These are phyloP conservation scores for Osmerus mordax DNA, from an alignment of 2,113 vertebrate species.

Conservation along the genomic window DNA sequence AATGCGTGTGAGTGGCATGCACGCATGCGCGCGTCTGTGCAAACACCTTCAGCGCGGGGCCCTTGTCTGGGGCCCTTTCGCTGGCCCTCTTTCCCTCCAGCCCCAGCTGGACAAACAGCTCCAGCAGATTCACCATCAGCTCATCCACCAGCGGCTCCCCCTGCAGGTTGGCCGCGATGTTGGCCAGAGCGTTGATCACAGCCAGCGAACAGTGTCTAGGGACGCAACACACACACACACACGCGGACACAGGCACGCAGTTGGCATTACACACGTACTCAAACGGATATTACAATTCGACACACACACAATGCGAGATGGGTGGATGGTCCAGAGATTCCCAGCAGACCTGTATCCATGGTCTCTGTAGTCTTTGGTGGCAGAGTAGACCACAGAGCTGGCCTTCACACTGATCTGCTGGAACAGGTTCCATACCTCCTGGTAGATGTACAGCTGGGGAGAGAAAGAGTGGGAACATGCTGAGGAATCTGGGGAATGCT, in stretches of 20 bases:
- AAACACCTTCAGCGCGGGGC: slow-evolving; percentile 86
- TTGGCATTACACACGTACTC: background rate
- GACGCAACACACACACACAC: background rate
- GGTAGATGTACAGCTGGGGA: slow-evolving; percentile 93
- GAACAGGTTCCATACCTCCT: slow-evolving; percentile 98
- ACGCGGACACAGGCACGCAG: background rate
- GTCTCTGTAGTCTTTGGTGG: slow-evolving; percentile 91
- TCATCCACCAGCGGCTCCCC: slow-evolving; percentile 91
- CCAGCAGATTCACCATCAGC: slow-evolving; percentile 91
- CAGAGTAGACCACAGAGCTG: slow-evolving; percentile 93
- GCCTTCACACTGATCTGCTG: slow-evolving; percentile 98
- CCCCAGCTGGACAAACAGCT: slow-evolving; percentile 95
- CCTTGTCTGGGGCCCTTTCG: slow-evolving; percentile 93
- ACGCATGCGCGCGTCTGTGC: background rate
- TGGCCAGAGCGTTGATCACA: slow-evolving; percentile 94
- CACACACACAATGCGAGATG: no score
- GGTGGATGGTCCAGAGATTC: no score
- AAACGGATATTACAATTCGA: no score
- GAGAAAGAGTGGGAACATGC: slow-evolving; percentile 12
- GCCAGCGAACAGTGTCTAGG: slow-evolving; percentile 92
- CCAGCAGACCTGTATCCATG: slow-evolving; percentile 87
- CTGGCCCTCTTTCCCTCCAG: slow-evolving; percentile 94
- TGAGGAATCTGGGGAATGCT: background rate
- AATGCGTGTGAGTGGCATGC: background rate
- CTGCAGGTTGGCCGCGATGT: slow-evolving; percentile 95